Evolutionary conservation across 2,113 vertebrate species (phyloP), one percentile per base, ranked within the genome.

Genomic region (Cygnus atratus): DNA sequence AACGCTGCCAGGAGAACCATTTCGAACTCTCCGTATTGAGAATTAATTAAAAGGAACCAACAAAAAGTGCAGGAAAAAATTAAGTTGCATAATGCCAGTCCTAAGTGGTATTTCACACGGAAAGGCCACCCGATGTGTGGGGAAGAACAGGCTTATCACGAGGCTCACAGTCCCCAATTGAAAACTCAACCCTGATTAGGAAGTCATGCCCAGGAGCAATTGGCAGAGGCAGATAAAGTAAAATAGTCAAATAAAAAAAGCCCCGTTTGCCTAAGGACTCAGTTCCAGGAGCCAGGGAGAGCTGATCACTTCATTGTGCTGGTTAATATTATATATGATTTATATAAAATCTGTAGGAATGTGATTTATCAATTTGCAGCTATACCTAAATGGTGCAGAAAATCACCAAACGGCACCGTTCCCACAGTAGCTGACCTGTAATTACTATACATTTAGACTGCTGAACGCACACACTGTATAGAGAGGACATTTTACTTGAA

Each of bases 311-410:
- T 85, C 71, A 41, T 6, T 73, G 71, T 35, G 79, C 62, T 76
- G n/a, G 70, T 88, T 95, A 66, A 41, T 41, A 73, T 43, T 86
- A 43, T 3, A 25, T 39, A 3, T 16, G 74, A 44, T 66, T 92
- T 83, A 81, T 48, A 81, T 6, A 44, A 79, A 91, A 91, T 39
- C 39, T 54, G 76, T 48, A 37, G 74, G 62, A 92, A 83, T 66
- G 48, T 26, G 46, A 94, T 82, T 67, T 79, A 93, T 91, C 84
- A 85, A 63, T 92, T 82, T 62, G 66, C 84, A 91, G 91, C 91
- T 76, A 57, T n/a, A 65, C 66, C 89, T 84, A 95, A 95, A 91
- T 48, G 75, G 59, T 54, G 83, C 90, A 77, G 58, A 75, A 94
- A 93, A 94, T 83, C 85, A 92, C 63, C 62, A 77, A 8, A 3